Conservation (phyloP, 2,797 vertebrate species). For the Carcharodon carcharias region DNA sequence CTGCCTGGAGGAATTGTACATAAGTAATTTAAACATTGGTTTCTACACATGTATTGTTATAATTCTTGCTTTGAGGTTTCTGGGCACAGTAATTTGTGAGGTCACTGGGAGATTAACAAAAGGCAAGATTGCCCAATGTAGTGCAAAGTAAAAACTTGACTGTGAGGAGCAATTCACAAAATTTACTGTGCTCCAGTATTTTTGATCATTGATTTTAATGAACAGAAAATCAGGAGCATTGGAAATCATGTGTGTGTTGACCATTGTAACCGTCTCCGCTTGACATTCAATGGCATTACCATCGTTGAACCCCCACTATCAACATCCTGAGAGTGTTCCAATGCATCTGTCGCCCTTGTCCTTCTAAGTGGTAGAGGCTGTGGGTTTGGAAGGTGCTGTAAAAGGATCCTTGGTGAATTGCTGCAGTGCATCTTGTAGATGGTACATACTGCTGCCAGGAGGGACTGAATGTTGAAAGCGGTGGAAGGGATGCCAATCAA, state of each 20-base stretch:
- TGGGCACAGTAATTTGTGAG: background rate
- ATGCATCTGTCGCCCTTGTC: no score
- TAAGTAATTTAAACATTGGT: background rate
- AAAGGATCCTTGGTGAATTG: no score
- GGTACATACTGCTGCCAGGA: no score
- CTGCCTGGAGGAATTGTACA: background rate
- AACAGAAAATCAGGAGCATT: background rate
- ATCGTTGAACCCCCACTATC: no score
- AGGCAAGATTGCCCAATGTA: background rate
- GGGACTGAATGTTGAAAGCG: no score
- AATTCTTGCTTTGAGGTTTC: background rate
- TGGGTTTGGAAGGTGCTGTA: no score
- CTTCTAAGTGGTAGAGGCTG: no score
- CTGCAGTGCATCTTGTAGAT: no score
- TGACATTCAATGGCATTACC: no score
- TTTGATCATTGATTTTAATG: background rate
- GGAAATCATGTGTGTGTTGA: background rate
- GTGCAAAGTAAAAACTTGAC: background rate
- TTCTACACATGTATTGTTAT: background rate
- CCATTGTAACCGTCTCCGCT: background rate
- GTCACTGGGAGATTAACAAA: background rate
- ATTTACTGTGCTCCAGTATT: background rate
- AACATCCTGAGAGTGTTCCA: no score
- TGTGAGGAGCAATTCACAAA: background rate
- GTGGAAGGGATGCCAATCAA: no score